Conservation (phyloP, 2,888 invertebrate species). For the Drosophila koepferae region DNA sequence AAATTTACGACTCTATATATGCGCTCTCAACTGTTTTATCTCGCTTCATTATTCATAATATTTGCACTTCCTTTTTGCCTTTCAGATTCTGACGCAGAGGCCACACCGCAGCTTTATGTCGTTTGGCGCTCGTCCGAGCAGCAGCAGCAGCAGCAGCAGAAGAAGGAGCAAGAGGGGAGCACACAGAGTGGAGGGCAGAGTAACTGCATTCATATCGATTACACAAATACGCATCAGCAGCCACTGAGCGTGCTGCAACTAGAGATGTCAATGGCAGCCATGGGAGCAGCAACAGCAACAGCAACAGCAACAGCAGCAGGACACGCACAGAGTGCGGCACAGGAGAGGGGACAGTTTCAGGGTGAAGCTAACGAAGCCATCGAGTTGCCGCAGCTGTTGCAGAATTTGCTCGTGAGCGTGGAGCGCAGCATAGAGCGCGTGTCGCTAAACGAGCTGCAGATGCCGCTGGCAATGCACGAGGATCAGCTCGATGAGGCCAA, state of each 20-base stretch:
- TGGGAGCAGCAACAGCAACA: constrained; percentile 30
- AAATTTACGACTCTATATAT: not conserved
- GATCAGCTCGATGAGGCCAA: constrained; percentile 62
- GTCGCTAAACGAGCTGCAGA: constrained; percentile 88
- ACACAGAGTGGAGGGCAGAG: constrained; percentile 78
- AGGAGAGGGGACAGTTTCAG: constrained; percentile 67
- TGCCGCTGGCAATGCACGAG: constrained; percentile 87
- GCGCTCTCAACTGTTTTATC: not conserved
- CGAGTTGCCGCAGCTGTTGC: constrained; percentile 88
- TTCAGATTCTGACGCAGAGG: constrained; percentile 55
- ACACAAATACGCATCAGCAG: constrained; percentile 71
- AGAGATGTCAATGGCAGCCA: constrained; percentile 77
- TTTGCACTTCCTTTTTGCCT: constrained; percentile 1
- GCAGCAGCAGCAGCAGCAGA: constrained; percentile 56
- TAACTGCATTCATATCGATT: constrained; percentile 83
- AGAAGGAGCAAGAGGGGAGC: constrained; percentile 59
- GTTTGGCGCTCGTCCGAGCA: constrained; percentile 81
- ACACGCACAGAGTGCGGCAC: constrained; percentile 54
- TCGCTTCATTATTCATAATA: constrained; percentile 16
- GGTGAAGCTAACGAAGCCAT: constrained; percentile 48
- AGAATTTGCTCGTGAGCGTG: constrained; percentile 89
- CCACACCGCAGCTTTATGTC: constrained; percentile 74
- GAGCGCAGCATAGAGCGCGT: constrained; percentile 90
- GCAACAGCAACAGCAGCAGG: constrained; percentile 9
- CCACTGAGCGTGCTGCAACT: constrained; percentile 83